phyloP scores from a whole-genome alignment of 2,113 vertebrate species.

The Telmatochromis sp. region DNA sequence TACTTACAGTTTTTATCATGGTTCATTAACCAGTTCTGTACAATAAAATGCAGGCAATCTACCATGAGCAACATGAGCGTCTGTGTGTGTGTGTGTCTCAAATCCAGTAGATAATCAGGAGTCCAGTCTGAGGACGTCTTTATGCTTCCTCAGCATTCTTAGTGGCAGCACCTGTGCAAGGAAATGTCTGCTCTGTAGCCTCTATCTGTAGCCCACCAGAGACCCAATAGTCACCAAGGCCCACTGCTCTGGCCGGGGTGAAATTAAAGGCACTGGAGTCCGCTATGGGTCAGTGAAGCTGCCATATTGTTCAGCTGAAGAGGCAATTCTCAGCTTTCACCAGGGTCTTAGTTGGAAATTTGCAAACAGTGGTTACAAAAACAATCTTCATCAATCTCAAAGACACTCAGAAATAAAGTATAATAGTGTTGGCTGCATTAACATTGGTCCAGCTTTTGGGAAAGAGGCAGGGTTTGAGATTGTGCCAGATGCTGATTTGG shows the following conservation, averaged over 20 bases:
- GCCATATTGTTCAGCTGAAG: constrained; percentile 28
- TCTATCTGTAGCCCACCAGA: constrained; percentile 42
- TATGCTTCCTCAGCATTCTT: constrained; percentile 11
- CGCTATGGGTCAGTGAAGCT: constrained; percentile 65
- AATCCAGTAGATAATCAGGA: constrained; percentile 31
- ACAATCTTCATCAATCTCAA: constrained; percentile 1
- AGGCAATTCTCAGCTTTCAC: constrained; percentile 8
- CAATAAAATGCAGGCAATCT: constrained; percentile 45
- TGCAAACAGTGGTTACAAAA: constrained; percentile 29
- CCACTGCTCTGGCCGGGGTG: constrained; percentile 42
- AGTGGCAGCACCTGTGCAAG: constrained; percentile 36
- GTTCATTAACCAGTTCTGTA: constrained; percentile 43
- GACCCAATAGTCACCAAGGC: constrained; percentile 42
- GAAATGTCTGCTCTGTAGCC: constrained; percentile 27
- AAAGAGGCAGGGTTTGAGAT: constrained; percentile 44
- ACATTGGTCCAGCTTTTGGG: constrained; percentile 41
- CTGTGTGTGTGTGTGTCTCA: neutral
- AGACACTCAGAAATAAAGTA: constrained; percentile 29
- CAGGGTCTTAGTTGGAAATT: constrained; percentile 15
- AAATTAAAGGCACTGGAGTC: constrained; percentile 76
- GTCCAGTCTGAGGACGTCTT: constrained; percentile 30
- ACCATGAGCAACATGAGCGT: constrained; percentile 16
- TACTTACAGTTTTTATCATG: constrained; percentile 26
- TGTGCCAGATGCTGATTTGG: neutral
- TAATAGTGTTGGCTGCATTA: constrained; percentile 62